Base-by-base conservation (phyloP, 2,113 vertebrate species). In the Epinephelus cyanopodus region DNA sequence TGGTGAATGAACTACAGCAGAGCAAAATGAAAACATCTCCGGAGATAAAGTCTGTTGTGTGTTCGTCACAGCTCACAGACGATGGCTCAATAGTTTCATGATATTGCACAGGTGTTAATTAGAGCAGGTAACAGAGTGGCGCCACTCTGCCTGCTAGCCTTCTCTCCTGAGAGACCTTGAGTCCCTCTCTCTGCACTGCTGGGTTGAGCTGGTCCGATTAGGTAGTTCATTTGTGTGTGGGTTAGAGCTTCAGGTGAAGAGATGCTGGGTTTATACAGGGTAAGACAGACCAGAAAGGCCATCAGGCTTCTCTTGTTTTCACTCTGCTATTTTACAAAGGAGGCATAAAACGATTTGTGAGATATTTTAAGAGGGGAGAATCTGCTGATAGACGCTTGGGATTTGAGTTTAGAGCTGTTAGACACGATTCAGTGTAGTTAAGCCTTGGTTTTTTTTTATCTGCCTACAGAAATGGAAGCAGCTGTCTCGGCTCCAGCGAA, bases 391-490 rank as follows among this genome's bases (percentile, higher is more conserved):
- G 54, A 45, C 0, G 1, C 50, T 39, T 37, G 13, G 18, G n/a
- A 54, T 78, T 88, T 48, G 29, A 67, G 27, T 62, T 63, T 9
- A 25, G 48, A 85, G 56, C 54, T 42, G 9, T 77, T 52, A 5
- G 56, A 64, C 15, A 1, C 67, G 65, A 76, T 66, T 66, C 11
- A 53, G 8, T 56, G 23, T 6, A 19, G 42, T 77, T 14, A 54
- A 37, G 45, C 65, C 72, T 21, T 33, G n/a, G 72, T 47, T 81
- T 45, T 61, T 86, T 52, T 85, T 86, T 77, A 14, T 88, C 58
- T 85, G 10, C 71, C 81, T 75, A 23, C 86, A 99, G 98, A 98
- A 97, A 94, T 99, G 98, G 98, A 99, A 99, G 94, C 98, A 98
- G 92, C 95, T 99, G 90, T 99, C 98, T 5, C 93, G 97, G 8